phyloP scores from a whole-genome alignment of 2,113 vertebrate species.

The Salvelinus sp. region DNA sequence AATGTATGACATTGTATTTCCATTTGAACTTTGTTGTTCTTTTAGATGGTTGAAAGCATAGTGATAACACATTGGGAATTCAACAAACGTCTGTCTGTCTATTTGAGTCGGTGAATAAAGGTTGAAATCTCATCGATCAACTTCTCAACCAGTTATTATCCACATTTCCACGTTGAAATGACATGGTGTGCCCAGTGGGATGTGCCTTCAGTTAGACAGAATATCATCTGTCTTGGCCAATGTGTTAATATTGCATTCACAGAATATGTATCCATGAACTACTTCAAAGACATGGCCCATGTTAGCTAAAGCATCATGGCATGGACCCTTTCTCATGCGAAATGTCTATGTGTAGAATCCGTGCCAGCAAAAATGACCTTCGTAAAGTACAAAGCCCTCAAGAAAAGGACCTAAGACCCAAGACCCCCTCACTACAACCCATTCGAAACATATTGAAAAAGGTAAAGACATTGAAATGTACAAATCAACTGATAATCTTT shows the following conservation, averaged over 20 bases:
- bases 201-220: neutral
- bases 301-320: neutral
- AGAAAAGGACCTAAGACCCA: constrained; percentile 51
- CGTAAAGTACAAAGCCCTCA: constrained; percentile 43
- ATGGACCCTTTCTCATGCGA: neutral
- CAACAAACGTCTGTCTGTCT: too few species aligned
- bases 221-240: neutral
- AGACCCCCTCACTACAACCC: constrained; percentile 62
- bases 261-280: neutral
- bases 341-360: constrained; percentile 47
- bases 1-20: too few species aligned
- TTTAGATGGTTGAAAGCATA: too few species aligned
- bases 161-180: too few species aligned
- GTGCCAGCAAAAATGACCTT: constrained; percentile 63
- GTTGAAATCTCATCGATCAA: too few species aligned
- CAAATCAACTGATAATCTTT: neutral
- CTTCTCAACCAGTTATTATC: too few species aligned
- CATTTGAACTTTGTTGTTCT: too few species aligned
- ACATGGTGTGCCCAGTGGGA: neutral
- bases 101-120: too few species aligned
- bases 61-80: too few species aligned
- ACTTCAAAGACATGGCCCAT: neutral
- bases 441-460: constrained; percentile 66
- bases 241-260: neutral
- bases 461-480: constrained; percentile 52